Evolutionary conservation across 2,797 vertebrate species (phyloP).

Genomic region (Macroramphosus scolopax): DNA sequence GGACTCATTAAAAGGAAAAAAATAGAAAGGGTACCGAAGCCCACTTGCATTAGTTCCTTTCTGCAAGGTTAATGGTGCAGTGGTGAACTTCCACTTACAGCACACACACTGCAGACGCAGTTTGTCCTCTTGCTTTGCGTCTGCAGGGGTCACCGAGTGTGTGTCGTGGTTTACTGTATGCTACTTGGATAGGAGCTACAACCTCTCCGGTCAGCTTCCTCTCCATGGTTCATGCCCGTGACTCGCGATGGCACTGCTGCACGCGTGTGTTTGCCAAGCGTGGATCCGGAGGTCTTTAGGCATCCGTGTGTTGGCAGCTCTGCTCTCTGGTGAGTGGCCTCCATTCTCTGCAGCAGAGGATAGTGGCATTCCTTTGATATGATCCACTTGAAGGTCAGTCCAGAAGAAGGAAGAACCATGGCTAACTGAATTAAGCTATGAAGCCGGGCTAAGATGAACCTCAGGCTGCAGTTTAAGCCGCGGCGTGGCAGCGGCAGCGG

Average conservation of each 20-base stretch:
- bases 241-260: slow-evolving; percentile 7
- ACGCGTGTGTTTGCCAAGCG: slow-evolving; percentile 26
- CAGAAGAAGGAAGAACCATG: slow-evolving; percentile 30
- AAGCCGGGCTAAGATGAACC: slow-evolving; percentile 33
- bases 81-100: slow-evolving; percentile 28
- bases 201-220: slow-evolving; percentile 36
- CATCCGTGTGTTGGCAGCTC: slow-evolving; percentile 26
- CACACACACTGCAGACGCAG: slow-evolving; percentile 31
- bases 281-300: slow-evolving; percentile 29
- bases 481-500: slow-evolving; percentile 12
- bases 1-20: slow-evolving; percentile 49
- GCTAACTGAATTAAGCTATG: slow-evolving; percentile 24
- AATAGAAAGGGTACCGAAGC: slow-evolving; percentile 18
- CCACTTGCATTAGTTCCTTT: slow-evolving; percentile 47
- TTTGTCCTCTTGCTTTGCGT: slow-evolving; percentile 58
- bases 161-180: slow-evolving; percentile 26
- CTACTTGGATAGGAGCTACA: slow-evolving; percentile 28
- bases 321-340: slow-evolving; percentile 18
- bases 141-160: slow-evolving; percentile 31
- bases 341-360: slow-evolving; percentile 12
- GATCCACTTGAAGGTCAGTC: slow-evolving; percentile 30
- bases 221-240: slow-evolving; percentile 40
- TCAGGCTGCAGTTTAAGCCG: slow-evolving; percentile 26
- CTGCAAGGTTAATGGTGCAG: slow-evolving; percentile 53
- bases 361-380: slow-evolving; percentile 21